Evolutionary conservation across 2,797 vertebrate genomes (phyloP), one percentile per base, ranked within the genome.

Genomic region (Rhadinocentrus ornatus): DNA sequence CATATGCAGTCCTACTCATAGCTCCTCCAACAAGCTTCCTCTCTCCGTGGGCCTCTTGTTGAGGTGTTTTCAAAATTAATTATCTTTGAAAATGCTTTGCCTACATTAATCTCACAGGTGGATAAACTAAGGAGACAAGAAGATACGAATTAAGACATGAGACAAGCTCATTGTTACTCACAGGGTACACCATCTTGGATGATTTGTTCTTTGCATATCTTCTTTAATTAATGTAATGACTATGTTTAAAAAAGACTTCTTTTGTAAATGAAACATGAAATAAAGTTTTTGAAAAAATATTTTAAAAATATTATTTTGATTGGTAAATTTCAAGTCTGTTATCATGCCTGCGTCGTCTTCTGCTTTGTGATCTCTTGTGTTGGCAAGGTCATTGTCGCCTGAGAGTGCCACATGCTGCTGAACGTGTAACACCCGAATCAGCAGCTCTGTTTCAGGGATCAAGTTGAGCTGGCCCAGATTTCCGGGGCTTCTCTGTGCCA

Each of bases 361-460:
- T 67, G 24, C 65, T 59, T 31, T 15, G 2, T 73, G 77, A 80
- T 68, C 73, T 72, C 62, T 67, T 22, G 37, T 59, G 50, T 62
- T 31, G 16, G 27, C 59, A 73, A 85, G 76, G 73, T 87, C 80
- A 60, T 75, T 77, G 65, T 71, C 27, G 52, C 75, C 86, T 74
- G 32, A 68, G 58, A 80, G 62, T 52, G 72, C 73, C 73, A 55
- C 71, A 81, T 73, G 69, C 80, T 70, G 75, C 70, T 65, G 66
- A 59, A 80, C 80, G 78, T 84, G 80, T 78, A 87, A 71, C 85
- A 69, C 62, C 75, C 77, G 76, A 85, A 86, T 79, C 83, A 32
- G 78, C 78, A 60, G 80, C 82, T 92, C 88, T 9, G 80, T 93
- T 91, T 93, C 92, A 83, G 71, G 83, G 91, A 92, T 93, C 88